These are phyloP conservation scores for Andrena fulva DNA, from an alignment of 2,888 invertebrate genomes.

Conservation along the genomic window DNA sequence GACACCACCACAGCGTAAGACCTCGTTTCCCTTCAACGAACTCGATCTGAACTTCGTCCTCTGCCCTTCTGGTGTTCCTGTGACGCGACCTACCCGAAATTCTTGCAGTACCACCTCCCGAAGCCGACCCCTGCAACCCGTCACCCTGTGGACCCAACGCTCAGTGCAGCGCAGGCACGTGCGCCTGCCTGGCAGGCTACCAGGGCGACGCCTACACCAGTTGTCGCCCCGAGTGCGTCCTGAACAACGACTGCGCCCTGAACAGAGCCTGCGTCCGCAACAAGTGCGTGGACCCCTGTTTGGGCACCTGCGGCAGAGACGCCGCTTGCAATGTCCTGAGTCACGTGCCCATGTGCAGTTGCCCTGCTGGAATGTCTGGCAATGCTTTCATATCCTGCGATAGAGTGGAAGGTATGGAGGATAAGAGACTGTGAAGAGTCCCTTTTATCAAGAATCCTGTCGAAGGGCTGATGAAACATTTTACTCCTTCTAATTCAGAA, in stretches of 20 bases:
- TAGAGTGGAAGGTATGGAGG: constrained; percentile 79
- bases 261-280: constrained; percentile 90
- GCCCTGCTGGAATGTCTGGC: constrained; percentile 88
- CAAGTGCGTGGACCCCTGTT: constrained; percentile 91
- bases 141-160: constrained; percentile 91
- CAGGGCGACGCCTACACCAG: constrained; percentile 88
- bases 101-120: constrained; percentile 46
- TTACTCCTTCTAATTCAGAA: constrained; percentile 15
- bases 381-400: constrained; percentile 90
- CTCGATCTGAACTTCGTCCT: not conserved
- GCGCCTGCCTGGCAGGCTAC: constrained; percentile 86
- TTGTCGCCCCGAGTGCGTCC: constrained; percentile 90
- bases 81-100: not conserved
- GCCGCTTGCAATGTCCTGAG: constrained; percentile 86
- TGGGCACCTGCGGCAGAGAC: constrained; percentile 88
- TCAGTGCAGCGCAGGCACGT: constrained; percentile 87
- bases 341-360: constrained; percentile 89
- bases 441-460: not conserved
- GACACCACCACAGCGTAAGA: constrained; percentile 84
- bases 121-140: constrained; percentile 89
- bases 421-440: not conserved
- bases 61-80: no score
- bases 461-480: no score
- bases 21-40: not conserved
- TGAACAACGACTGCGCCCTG: constrained; percentile 88